Evolutionary conservation across 2,888 invertebrate genomes (phyloP).

Genomic region (Miltochrista miniata): DNA sequence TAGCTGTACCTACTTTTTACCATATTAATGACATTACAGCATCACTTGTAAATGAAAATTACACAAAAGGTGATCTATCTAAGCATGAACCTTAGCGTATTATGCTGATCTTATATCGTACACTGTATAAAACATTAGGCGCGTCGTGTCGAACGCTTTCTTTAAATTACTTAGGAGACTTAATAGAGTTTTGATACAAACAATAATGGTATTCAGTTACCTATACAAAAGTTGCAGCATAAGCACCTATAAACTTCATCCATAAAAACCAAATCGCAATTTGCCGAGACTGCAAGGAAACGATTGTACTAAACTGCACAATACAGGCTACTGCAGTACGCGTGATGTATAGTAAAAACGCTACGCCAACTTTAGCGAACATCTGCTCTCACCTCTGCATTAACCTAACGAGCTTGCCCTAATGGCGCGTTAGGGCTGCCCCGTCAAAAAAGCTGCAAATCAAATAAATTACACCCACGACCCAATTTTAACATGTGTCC

Average conservation of each 20-base stretch:
- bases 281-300: conserved; percentile 38
- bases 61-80: no score
- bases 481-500: conserved; percentile 68
- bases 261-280: conserved; percentile 23
- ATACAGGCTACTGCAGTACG: conserved; percentile 58
- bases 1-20: no score
- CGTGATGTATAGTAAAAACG: conserved; percentile 76
- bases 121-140: no score
- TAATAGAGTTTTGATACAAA: no score
- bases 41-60: no score
- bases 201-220: no score
- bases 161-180: no score
- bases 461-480: conserved; percentile 70
- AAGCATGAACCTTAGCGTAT: no score
- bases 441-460: conserved; percentile 68
- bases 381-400: conserved; percentile 78
- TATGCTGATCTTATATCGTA: no score
- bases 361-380: conserved; percentile 54
- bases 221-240: no score
- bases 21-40: no score
- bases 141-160: no score
- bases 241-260: background rate
- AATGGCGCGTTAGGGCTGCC: conserved; percentile 74
- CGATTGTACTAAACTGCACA: conserved; percentile 43
- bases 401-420: conserved; percentile 79